Conservation (phyloP, 2,888 invertebrate species). For the Drosophila bunnanda region DNA sequence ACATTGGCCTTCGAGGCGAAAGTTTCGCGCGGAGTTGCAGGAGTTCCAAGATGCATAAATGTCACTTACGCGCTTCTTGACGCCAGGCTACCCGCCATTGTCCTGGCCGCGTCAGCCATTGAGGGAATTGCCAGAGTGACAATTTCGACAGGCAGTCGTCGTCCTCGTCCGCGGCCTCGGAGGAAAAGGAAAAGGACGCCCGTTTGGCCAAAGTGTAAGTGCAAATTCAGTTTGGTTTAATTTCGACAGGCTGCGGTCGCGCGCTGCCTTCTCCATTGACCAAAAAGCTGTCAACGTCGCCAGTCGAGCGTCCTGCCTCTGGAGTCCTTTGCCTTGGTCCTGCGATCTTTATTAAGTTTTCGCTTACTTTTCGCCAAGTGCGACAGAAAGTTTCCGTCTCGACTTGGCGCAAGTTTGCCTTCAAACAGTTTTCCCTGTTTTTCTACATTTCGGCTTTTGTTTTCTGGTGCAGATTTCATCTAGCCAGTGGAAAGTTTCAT, state of each 20-base stretch:
- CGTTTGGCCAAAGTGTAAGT: slow-evolving; percentile 67
- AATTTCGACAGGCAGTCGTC: slow-evolving; percentile 69
- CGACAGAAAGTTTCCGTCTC: slow-evolving; percentile 71
- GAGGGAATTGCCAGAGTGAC: slow-evolving; percentile 78
- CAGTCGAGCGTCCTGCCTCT: slow-evolving; percentile 25
- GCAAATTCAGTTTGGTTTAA: slow-evolving; percentile 80
- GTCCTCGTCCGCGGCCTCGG: background rate
- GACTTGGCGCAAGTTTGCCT: slow-evolving; percentile 58
- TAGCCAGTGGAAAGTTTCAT: slow-evolving; percentile 54
- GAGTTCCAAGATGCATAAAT: slow-evolving; percentile 64
- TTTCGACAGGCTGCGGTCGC: slow-evolving; percentile 74
- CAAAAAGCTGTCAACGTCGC: slow-evolving; percentile 64
- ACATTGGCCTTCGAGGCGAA: slow-evolving; percentile 47
- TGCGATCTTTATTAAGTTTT: slow-evolving; percentile 81
- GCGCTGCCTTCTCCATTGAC: slow-evolving; percentile 56
- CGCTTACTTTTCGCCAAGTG: slow-evolving; percentile 80
- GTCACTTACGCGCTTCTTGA: slow-evolving; percentile 79
- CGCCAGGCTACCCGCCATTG: slow-evolving; percentile 62
- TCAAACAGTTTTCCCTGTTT: slow-evolving; percentile 74
- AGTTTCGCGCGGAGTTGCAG: slow-evolving; percentile 21
- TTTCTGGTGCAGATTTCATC: slow-evolving; percentile 80
- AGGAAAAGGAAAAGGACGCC: slow-evolving; percentile 13
- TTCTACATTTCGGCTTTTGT: slow-evolving; percentile 78
- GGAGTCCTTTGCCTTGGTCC: slow-evolving; percentile 5
- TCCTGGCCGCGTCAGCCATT: slow-evolving; percentile 48